A percentile compares a stretch with the other conserved stretches of the same genome.
These are phyloP conservation scores for Drosophila diplacantha DNA, from an alignment of 2,888 invertebrate species.

Conservation along the genomic window DNA sequence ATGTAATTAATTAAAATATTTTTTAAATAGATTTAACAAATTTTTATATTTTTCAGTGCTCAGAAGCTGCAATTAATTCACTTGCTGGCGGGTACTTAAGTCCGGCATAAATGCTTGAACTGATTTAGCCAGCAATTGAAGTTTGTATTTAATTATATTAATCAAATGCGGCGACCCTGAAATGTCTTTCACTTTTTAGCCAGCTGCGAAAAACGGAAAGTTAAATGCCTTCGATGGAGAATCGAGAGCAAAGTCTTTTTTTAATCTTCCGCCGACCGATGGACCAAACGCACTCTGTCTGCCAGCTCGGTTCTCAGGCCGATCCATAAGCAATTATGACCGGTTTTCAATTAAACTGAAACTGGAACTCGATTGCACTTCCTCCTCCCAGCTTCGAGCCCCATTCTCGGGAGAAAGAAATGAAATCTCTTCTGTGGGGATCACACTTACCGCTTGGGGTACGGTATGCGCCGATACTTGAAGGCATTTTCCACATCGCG, in stretches of 20 bases:
- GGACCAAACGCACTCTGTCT: conserved; percentile 24
- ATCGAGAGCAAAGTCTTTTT: conserved; percentile 52
- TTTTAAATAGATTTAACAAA: background rate
- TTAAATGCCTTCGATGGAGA: conserved; percentile 44
- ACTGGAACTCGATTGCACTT: conserved; percentile 46
- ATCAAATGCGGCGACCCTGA: conserved; percentile 65
- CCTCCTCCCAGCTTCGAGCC: conserved; percentile 18
- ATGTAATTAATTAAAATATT: background rate
- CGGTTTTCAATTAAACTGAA: conserved; percentile 51
- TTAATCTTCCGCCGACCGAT: conserved; percentile 14
- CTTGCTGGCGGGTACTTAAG: conserved; percentile 22
- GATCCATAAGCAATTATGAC: conserved; percentile 55
- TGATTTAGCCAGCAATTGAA: conserved; percentile 19
- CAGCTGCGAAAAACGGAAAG: conserved; percentile 63
- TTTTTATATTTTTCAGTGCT: background rate
- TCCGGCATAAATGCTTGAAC: conserved; percentile 16
- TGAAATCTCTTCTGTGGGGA: conserved; percentile 13
- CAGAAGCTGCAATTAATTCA: conserved; percentile 29
- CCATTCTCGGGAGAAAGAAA: conserved; percentile 35
- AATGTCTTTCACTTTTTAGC: conserved; percentile 45
- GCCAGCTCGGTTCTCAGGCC: conserved; percentile 29
- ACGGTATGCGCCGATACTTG: conserved; percentile 77
- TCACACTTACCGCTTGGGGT: conserved; percentile 77
- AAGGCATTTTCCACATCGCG: conserved; percentile 77
- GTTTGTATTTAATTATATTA: conserved; percentile 29